Percentiles rank a stretch among this genome's conserved stretches.
phyloP scores from a whole-genome alignment of 2,113 vertebrate genomes.

The Carassius gibelio region DNA sequence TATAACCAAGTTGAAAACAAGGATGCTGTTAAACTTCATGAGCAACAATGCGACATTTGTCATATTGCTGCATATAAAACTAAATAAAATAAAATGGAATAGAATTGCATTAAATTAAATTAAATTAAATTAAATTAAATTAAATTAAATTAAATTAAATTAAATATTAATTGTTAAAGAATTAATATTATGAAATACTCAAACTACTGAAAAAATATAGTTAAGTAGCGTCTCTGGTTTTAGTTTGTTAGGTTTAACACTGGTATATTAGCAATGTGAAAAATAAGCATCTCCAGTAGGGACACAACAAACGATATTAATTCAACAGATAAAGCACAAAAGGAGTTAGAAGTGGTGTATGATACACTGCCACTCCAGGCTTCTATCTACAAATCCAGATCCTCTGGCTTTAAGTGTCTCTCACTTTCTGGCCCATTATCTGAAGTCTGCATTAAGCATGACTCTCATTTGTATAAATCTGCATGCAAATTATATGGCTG shows the following conservation, averaged over 20 bases:
- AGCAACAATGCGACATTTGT: no score
- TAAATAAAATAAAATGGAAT: no score
- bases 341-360: constrained; percentile 49
- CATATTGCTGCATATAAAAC: no score
- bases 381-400: constrained; percentile 53
- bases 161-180: no score
- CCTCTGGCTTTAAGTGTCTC: constrained; percentile 53
- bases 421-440: constrained; percentile 67
- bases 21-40: no score
- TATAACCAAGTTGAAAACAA: no score
- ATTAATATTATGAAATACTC: no score
- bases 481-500: constrained; percentile 69
- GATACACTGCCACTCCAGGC: constrained; percentile 28
- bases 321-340: constrained; percentile 52
- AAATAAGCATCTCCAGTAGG: background rate
- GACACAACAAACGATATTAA: background rate
- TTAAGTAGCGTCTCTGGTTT: background rate
- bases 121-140: no score
- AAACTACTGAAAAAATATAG: background rate
- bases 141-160: no score
- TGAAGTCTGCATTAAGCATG: constrained; percentile 68
- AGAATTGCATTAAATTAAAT: no score
- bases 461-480: constrained; percentile 75
- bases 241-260: background rate
- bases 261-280: background rate